Conservation (phyloP, 2,797 vertebrate genomes). For the Acipenser ruthenus region DNA sequence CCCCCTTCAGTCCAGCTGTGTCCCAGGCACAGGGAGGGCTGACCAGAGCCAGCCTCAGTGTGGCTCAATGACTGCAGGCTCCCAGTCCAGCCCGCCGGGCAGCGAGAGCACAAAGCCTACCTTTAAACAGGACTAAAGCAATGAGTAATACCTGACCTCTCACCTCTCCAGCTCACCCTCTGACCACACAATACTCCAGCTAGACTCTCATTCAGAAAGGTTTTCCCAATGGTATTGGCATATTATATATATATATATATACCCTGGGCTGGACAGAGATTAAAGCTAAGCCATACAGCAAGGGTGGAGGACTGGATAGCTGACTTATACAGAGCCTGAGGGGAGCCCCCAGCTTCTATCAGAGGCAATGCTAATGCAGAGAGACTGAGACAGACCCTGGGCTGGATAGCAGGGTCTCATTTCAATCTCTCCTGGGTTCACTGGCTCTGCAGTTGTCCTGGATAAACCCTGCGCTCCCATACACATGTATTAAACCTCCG, state of each 20-base stretch:
- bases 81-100: neutral
- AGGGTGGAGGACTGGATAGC: too few species aligned
- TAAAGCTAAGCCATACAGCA: too few species aligned
- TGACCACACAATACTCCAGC: too few species aligned
- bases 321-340: constrained; percentile 29
- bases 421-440: too few species aligned
- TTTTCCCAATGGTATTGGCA: too few species aligned
- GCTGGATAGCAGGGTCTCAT: neutral
- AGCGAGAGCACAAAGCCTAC: constrained; percentile 26
- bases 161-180: constrained; percentile 36
- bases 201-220: too few species aligned
- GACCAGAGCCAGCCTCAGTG: neutral
- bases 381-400: neutral
- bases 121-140: constrained; percentile 36
- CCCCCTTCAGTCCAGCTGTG: neutral
- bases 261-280: too few species aligned
- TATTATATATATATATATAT: too few species aligned
- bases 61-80: neutral
- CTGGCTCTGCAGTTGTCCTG: constrained; percentile 14
- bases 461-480: neutral
- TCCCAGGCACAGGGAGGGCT: neutral
- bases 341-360: constrained; percentile 39
- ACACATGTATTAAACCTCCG: neutral
- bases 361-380: neutral
- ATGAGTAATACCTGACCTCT: constrained; percentile 37